A percentile compares a stretch with the other conserved stretches of the same genome.
phyloP scores from a whole-genome alignment of 2,888 invertebrate genomes.

The Orthonychiurus folsomi region DNA sequence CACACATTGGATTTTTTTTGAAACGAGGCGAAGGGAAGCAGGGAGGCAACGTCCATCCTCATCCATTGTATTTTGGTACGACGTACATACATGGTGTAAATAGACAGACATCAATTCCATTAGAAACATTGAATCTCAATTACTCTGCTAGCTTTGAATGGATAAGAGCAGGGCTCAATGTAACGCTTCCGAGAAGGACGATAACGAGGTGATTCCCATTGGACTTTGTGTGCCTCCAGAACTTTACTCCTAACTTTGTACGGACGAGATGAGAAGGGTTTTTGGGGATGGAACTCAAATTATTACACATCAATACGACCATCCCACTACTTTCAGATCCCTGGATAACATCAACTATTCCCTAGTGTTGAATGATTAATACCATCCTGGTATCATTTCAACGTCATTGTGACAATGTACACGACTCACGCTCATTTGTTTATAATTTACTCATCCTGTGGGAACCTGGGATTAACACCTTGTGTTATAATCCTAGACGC shows the following conservation, averaged over 20 bases:
- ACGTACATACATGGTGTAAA: too few relatives aligned
- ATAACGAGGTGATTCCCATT: slow-evolving; percentile 1
- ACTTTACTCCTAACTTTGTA: too few relatives aligned
- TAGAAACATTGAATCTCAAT: slow-evolving; percentile 1
- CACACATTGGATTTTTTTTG: not conserved
- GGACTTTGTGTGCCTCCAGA: too few relatives aligned
- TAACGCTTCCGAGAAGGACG: not conserved
- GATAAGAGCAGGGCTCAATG: not conserved
- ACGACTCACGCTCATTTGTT: too few relatives aligned
- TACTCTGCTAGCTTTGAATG: too few relatives aligned
- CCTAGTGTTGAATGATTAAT: not conserved
- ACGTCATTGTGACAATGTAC: not conserved
- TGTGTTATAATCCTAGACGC: too few relatives aligned
- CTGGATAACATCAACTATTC: too few relatives aligned
- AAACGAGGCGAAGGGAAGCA: not conserved
- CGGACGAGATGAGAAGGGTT: too few relatives aligned
- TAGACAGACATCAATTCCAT: not conserved
- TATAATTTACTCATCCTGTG: too few relatives aligned
- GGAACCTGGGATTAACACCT: too few relatives aligned
- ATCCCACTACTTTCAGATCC: too few relatives aligned
- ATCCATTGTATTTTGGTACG: not conserved
- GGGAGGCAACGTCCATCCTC: not conserved
- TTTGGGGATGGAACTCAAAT: not conserved
- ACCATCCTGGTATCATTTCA: not conserved
- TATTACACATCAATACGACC: too few relatives aligned